Conservation (phyloP, 2,797 vertebrate genomes). For the Trachops cirrhosus region DNA sequence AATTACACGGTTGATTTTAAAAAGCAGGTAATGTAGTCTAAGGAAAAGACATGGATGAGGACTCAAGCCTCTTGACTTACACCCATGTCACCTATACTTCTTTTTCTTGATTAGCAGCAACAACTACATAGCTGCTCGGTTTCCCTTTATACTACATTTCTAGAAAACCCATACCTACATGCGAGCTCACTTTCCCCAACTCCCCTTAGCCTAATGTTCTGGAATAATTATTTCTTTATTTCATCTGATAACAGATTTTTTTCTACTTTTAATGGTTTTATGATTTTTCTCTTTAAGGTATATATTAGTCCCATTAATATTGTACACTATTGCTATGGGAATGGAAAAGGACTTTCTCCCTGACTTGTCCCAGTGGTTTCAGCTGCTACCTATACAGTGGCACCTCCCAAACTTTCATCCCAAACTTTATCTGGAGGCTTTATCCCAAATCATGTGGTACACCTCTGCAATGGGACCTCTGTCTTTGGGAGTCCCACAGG, state of each 20-base stretch:
- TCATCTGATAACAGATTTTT: neutral
- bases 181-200: neutral
- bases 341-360: neutral
- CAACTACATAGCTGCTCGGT: neutral
- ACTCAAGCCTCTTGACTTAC: neutral
- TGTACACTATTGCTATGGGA: neutral
- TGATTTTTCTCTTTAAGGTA: conserved; percentile 13
- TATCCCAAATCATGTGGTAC: neutral
- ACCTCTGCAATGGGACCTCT: neutral
- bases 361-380: neutral
- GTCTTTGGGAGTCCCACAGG: neutral
- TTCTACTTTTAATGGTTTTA: neutral
- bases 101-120: neutral
- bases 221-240: neutral
- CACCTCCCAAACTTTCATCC: neutral
- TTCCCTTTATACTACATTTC: neutral
- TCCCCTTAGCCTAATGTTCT: neutral
- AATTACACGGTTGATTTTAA: neutral
- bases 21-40: neutral
- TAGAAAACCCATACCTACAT: neutral
- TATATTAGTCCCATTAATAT: neutral
- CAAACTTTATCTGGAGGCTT: neutral
- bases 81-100: neutral
- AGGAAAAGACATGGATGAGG: neutral
- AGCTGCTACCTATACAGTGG: neutral